These are phyloP conservation scores for Meiosimyza decipiens DNA, from an alignment of 2,888 invertebrate genomes.

Conservation along the genomic window DNA sequence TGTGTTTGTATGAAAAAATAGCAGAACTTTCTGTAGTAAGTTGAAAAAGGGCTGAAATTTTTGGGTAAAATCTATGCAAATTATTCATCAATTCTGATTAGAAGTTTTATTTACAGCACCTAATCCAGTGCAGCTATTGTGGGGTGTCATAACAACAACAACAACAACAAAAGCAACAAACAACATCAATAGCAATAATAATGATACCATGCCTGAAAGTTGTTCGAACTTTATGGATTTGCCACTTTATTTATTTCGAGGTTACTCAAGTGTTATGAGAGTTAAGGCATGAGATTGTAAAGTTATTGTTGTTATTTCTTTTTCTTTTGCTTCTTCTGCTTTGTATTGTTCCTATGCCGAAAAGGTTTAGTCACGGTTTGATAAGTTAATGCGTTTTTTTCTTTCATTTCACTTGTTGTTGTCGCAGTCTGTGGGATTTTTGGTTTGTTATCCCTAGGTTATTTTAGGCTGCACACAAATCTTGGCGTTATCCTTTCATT, in stretches of 20 bases:
- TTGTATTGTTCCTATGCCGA: neutral
- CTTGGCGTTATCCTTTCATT: too few species aligned
- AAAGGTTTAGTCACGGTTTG: too few species aligned
- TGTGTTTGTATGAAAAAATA: constrained; percentile 11
- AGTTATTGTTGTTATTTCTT: constrained; percentile 8
- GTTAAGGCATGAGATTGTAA: too few species aligned
- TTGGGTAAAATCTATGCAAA: constrained; percentile 62
- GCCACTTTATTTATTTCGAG: constrained; percentile 26
- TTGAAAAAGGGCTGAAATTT: constrained; percentile 38
- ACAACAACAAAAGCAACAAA: constrained; percentile 41
- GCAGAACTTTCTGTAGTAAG: constrained; percentile 17
- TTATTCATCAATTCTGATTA: constrained; percentile 66
- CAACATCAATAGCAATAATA: constrained; percentile 36
- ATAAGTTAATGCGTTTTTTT: neutral
- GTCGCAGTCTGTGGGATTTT: too few species aligned
- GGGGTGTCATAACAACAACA: constrained; percentile 6
- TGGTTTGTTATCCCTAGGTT: too few species aligned
- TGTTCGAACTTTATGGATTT: constrained; percentile 36
- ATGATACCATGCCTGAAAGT: constrained; percentile 21
- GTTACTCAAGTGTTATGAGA: neutral
- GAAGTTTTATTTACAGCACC: constrained; percentile 50
- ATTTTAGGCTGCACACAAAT: too few species aligned
- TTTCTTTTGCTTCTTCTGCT: neutral
- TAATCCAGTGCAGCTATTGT: constrained; percentile 24
- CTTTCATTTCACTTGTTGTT: too few species aligned